Base-by-base conservation (phyloP, 1,140 invertebrate species). In the Saccostrea cuccullata region DNA sequence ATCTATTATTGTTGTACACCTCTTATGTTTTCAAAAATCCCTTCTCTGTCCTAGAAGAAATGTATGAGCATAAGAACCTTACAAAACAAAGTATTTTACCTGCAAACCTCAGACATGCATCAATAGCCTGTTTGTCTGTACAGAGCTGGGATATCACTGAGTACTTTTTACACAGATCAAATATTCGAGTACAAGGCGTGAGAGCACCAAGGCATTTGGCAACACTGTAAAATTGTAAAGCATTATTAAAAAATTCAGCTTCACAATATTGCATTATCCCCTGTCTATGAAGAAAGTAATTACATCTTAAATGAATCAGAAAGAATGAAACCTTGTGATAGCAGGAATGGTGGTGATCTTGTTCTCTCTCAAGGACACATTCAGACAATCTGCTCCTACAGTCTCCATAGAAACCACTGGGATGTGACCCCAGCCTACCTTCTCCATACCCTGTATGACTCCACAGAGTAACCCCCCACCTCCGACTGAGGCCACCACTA, bases 391-490 rank as follows among this genome's bases (percentile, higher is more conserved):
- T 55, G 96, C 94, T 15, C 96, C 96, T 40, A 91, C 90, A 6
- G 96, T 96, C 93, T 96, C 96, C 94, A 96, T 95, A 55, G 95
- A 95, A 82, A 96, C 73, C 30, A 96, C 92, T 55, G 96, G 95
- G 55, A 96, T 93, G 89, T 94, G 89, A 92, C 93, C 84, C 94
- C 92, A 94, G 12, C 95, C 95, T 90, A 93, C 94, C 91, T 94
- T 90, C 84, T 89, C 86, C 93, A 94, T 92, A 4, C 94, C 94
- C 73, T 93, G 87, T 36, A 93, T 73, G 23, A 95, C 88, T 36
- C 94, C 94, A 88, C 91, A 92, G n/a, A 96, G 84, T 15, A 96
- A 91, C 0, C 96, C 96, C 6, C 95, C 96, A 8, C 96, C 96
- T 20, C 96, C 96, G 77, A 96, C 96, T 84, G 95, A 95, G 2